phyloP scores from a whole-genome alignment of 1,140 invertebrate species.

The Drosophila sproati region DNA sequence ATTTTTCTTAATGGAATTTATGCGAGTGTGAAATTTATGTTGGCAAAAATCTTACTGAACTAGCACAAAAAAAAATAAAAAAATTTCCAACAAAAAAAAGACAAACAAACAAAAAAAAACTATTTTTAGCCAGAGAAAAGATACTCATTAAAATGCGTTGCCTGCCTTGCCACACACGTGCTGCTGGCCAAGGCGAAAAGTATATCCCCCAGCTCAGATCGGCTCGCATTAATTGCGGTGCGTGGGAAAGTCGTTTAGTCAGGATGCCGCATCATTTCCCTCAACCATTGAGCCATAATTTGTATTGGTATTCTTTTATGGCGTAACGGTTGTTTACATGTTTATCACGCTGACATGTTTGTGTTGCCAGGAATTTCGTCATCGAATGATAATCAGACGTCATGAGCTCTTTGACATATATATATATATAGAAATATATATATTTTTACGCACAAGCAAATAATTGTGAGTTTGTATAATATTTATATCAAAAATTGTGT shows the following conservation, averaged over 20 bases:
- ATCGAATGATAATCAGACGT: slow-evolving; percentile 12
- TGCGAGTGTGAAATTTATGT: slow-evolving; percentile 82
- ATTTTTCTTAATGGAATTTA: slow-evolving; percentile 83
- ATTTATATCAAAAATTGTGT: no score
- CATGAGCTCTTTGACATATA: neutral
- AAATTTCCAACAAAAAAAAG: neutral
- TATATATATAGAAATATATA: no score
- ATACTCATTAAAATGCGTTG: slow-evolving; percentile 39
- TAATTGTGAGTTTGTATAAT: no score
- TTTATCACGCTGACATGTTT: slow-evolving; percentile 6
- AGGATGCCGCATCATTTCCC: slow-evolving; percentile 10
- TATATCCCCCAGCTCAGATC: neutral
- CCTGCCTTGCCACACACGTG: slow-evolving; percentile 38
- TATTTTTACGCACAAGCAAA: no score
- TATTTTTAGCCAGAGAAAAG: slow-evolving; percentile 4
- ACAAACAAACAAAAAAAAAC: neutral
- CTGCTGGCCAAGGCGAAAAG: slow-evolving; percentile 3
- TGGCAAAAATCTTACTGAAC: slow-evolving; percentile 57
- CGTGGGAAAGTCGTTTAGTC: slow-evolving; percentile 45
- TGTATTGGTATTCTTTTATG: slow-evolving; percentile 10
- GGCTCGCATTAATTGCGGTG: slow-evolving; percentile 57
- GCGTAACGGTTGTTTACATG: slow-evolving; percentile 16
- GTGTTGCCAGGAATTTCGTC: slow-evolving; percentile 11
- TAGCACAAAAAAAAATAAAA: slow-evolving; percentile 5
- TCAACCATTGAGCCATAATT: slow-evolving; percentile 1